Conservation (phyloP, 1,140 invertebrate genomes). For the Streblospio benedicti region DNA sequence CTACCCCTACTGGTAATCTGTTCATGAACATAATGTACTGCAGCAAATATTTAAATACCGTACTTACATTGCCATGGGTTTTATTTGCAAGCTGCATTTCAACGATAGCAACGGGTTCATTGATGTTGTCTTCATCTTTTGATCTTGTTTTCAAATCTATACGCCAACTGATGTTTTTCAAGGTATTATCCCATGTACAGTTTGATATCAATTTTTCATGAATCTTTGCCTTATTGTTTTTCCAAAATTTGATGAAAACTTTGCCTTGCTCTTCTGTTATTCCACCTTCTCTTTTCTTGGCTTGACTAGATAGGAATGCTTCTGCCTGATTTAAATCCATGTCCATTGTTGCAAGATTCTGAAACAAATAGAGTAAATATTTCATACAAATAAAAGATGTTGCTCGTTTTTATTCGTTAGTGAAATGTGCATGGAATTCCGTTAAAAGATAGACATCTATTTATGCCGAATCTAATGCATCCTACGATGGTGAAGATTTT, state of each 20-base stretch:
- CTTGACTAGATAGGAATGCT: conserved; percentile 39
- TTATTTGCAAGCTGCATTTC: conserved; percentile 34
- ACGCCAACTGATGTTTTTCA: conserved; percentile 40
- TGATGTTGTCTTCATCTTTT: conserved; percentile 35
- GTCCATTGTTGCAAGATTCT: conserved; percentile 41
- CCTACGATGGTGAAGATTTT: too few species aligned
- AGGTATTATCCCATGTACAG: conserved; percentile 37
- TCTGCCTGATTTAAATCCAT: conserved; percentile 44
- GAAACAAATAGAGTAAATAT: too few species aligned
- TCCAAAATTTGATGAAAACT: conserved; percentile 42
- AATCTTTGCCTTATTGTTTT: conserved; percentile 39
- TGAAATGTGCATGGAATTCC: too few species aligned
- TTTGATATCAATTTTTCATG: conserved; percentile 37
- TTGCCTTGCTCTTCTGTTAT: conserved; percentile 39
- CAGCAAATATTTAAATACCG: neutral
- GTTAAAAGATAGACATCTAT: too few species aligned
- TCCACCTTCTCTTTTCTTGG: conserved; percentile 33
- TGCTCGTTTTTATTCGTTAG: too few species aligned
- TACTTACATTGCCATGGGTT: conserved; percentile 24
- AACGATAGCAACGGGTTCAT: conserved; percentile 41
- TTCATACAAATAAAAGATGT: too few species aligned
- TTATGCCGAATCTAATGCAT: too few species aligned
- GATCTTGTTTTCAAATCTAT: conserved; percentile 42
- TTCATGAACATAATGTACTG: neutral
- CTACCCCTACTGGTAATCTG: neutral